A percentile compares a stretch with the other conserved stretches of the same genome.
Evolutionary conservation across 2,797 vertebrate species (phyloP).

Genomic region (Lepidocolaptes lacrymiger): DNA sequence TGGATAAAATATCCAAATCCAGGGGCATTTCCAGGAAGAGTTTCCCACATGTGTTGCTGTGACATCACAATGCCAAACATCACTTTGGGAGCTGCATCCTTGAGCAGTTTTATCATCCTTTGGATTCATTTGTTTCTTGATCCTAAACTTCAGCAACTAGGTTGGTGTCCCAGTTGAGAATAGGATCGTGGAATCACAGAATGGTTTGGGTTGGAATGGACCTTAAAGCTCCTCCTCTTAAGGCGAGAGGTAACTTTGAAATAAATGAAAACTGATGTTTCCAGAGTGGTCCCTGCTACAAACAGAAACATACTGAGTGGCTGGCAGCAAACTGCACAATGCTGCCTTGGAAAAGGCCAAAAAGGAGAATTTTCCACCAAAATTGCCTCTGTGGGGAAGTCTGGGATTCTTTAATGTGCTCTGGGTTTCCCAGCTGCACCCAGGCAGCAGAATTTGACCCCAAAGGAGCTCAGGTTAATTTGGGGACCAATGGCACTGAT

Average conservation of each 20-base stretch:
- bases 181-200: too few species aligned
- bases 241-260: neutral
- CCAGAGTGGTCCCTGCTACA: neutral
- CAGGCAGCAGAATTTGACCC: neutral
- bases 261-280: neutral
- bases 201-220: too few species aligned
- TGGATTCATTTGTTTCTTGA: neutral
- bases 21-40: neutral
- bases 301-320: neutral
- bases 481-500: neutral
- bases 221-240: neutral
- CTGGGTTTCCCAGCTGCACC: neutral
- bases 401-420: neutral
- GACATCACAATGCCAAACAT: neutral
- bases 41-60: neutral
- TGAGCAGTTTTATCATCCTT: neutral
- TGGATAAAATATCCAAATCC: neutral
- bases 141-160: neutral
- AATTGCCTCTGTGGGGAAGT: neutral
- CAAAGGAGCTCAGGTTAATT: neutral
- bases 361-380: neutral
- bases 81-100: neutral
- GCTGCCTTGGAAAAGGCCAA: neutral
- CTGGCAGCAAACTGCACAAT: neutral
- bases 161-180: too few species aligned